phyloP scores from a whole-genome alignment of 1,140 invertebrate genomes.

The Drosophila takahashii region DNA sequence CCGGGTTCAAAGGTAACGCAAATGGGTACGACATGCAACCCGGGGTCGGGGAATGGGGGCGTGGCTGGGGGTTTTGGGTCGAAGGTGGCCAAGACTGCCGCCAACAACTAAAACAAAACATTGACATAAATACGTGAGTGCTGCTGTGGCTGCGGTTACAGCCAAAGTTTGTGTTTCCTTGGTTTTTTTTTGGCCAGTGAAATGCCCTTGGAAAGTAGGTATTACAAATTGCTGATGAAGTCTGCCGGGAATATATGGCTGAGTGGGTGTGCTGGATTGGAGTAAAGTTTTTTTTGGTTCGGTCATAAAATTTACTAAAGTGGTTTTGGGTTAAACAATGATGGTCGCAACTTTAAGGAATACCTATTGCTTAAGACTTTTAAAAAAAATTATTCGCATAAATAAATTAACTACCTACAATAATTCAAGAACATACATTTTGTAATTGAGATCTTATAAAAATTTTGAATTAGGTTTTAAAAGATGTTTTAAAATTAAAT shows the following conservation, averaged over 20 bases:
- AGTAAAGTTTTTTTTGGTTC: neutral
- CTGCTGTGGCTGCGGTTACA: conserved; percentile 57
- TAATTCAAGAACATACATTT: too few species aligned
- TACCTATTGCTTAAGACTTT: neutral
- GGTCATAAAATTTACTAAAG: conserved; percentile 9
- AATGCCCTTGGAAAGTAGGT: conserved; percentile 59
- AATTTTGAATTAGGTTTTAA: too few species aligned
- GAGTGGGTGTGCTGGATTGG: conserved; percentile 22
- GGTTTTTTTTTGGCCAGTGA: conserved; percentile 22
- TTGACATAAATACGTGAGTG: conserved; percentile 76
- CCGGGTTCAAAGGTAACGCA: conserved; percentile 77
- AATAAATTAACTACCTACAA: too few species aligned
- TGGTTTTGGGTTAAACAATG: neutral
- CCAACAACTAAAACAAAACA: conserved; percentile 74
- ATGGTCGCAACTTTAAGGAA: too few species aligned
- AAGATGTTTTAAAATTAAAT: too few species aligned
- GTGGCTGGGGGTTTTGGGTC: neutral
- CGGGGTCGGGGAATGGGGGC: conserved; percentile 1
- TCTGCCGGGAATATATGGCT: conserved; percentile 42
- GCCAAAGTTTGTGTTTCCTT: conserved; percentile 60
- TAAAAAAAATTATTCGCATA: neutral
- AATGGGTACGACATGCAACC: conserved; percentile 78
- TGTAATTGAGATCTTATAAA: too few species aligned
- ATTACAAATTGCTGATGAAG: conserved; percentile 63
- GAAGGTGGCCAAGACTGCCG: conserved; percentile 28